Base-by-base conservation (phyloP, 2,888 invertebrate species). In the Andricus curvator region DNA sequence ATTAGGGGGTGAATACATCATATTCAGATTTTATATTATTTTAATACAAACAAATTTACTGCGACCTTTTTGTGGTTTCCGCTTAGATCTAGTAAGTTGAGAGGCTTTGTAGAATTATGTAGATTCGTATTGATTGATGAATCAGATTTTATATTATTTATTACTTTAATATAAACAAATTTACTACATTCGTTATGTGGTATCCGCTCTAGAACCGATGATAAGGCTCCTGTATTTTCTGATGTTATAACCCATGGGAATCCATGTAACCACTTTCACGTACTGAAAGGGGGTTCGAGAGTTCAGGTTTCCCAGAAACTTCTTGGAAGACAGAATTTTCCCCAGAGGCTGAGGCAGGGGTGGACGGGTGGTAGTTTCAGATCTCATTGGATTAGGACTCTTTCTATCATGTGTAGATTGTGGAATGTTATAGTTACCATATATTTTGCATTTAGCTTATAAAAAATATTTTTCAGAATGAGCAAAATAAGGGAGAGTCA, bases 221-320 rank as follows among this genome's bases (percentile, higher is more conserved):
- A 62, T 25, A 62, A 62, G 62, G 15, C 15, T 62, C 15, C 25
- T 62, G 62, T 62, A 62, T 62, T 62, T 62, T 62, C 25, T 62
- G 25, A n/a, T 62, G 62, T 62, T 15, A 62, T 25, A 62, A 62
- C 62, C 62, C 62, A 62, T 25, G 62, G 62, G 62, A 62, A 62
- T 22, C 25, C 62, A 25, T 62, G 62, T 62, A 62, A 22, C 62
- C 62, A n/a, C 25, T 62, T 62, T 25, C 62, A 62, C 62, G n/a
- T 25, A 15, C 25, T 62, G 22, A 25, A 62, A 22, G 62, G 62
- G 13, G 22, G 22, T 62, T 62, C 62, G n/a, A 4, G 13, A 62
- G 25, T 62, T 62, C 62, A 62, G 25, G 22, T 62, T 62, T 25
- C 25, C 25, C 62, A 4, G 62, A 62, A 62, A 62, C 22, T 62